phyloP scores from a whole-genome alignment of 2,888 invertebrate genomes.

The Chymomyza procnemis region DNA sequence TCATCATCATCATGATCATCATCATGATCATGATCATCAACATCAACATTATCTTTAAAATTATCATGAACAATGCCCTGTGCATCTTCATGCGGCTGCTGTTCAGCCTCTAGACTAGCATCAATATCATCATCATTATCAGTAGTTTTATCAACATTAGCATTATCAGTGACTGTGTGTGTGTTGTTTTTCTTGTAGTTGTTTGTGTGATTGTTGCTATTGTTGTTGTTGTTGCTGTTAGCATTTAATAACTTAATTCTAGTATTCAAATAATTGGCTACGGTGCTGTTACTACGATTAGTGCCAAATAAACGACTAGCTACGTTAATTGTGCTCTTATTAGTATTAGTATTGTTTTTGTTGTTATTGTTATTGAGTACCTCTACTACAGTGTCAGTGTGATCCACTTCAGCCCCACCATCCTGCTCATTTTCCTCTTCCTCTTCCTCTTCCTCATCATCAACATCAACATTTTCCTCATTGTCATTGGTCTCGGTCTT shows the following conservation, averaged over 20 bases:
- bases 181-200: conserved; percentile 39
- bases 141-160: conserved; percentile 34
- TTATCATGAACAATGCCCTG: conserved; percentile 37
- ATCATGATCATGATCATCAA: too few relatives aligned
- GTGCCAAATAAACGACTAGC: conserved; percentile 45
- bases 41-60: conserved; percentile 31
- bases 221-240: conserved; percentile 37
- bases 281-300: conserved; percentile 73
- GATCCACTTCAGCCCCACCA: neutral
- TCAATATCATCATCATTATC: conserved; percentile 38
- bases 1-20: conserved; percentile 40
- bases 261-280: conserved; percentile 73
- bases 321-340: conserved; percentile 44
- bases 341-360: conserved; percentile 18
- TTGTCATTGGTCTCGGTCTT: conserved; percentile 16
- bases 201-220: conserved; percentile 25
- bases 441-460: conserved; percentile 15
- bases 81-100: conserved; percentile 31
- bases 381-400: conserved; percentile 23
- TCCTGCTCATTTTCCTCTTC: conserved; percentile 6
- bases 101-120: conserved; percentile 27
- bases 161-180: conserved; percentile 32
- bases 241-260: conserved; percentile 51
- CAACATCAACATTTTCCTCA: conserved; percentile 19
- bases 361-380: conserved; percentile 31